phyloP scores from a whole-genome alignment of 2,113 vertebrate genomes.

The Epinephelus cyanopodus region DNA sequence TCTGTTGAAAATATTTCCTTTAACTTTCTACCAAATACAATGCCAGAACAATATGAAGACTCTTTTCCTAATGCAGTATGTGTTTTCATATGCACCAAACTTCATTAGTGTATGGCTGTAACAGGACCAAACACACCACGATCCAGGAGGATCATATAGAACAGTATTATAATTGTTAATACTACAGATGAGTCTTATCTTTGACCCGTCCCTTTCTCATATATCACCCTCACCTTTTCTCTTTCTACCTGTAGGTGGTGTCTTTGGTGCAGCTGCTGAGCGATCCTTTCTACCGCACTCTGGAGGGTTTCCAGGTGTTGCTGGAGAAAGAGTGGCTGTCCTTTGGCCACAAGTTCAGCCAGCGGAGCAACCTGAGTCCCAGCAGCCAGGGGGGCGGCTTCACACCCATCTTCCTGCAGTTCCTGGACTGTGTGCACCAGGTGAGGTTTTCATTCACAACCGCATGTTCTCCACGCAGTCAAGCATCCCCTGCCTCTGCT shows the following conservation, averaged over 20 bases:
- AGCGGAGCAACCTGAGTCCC: conserved; percentile 92
- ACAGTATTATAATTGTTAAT: background rate
- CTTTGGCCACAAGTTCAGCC: conserved; percentile 97
- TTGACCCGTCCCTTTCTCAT: background rate
- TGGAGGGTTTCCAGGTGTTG: conserved; percentile 96
- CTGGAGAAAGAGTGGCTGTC: conserved; percentile 99
- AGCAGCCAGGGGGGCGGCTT: conserved; percentile 95
- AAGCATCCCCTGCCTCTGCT: background rate
- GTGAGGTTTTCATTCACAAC: conserved; percentile 78
- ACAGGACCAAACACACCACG: background rate
- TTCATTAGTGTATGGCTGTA: background rate
- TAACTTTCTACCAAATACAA: background rate
- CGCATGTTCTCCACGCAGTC: background rate
- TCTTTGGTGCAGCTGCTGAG: conserved; percentile 95
- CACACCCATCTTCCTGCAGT: conserved; percentile 95
- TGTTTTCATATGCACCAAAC: conserved; percentile 7
- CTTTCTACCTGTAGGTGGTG: conserved; percentile 86
- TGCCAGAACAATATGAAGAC: background rate
- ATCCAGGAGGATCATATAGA: background rate
- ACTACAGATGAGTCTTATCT: background rate
- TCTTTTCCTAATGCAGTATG: background rate
- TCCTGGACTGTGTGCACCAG: conserved; percentile 98
- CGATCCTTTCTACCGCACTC: conserved; percentile 96
- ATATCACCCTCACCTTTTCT: background rate
- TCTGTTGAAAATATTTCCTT: background rate